These are phyloP conservation scores for Upupa epops DNA, from an alignment of 2,113 vertebrate species.

Conservation along the genomic window DNA sequence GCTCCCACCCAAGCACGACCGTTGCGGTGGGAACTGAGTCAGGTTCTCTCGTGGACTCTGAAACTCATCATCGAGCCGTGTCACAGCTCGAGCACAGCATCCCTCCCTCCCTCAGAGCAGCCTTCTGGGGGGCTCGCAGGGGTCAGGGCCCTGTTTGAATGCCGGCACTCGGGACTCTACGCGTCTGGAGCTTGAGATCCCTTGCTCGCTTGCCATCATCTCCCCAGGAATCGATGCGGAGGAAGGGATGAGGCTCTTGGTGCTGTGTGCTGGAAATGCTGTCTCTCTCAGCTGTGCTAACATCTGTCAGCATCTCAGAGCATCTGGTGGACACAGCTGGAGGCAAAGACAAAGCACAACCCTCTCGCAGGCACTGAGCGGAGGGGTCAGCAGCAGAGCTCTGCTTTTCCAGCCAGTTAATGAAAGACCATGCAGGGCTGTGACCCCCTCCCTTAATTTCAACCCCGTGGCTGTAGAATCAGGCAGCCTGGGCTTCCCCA, in stretches of 20 bases:
- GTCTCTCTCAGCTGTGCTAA: neutral
- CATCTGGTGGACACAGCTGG: neutral
- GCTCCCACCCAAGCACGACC: neutral
- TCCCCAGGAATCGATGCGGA: neutral
- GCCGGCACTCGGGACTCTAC: neutral
- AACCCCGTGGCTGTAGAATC: neutral
- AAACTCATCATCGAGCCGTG: constrained; percentile 43
- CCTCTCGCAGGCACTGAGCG: neutral
- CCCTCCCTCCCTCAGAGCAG: neutral
- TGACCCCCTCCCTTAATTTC: neutral
- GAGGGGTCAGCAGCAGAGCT: neutral
- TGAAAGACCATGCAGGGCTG: constrained; percentile 23
- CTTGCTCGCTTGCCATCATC: neutral
- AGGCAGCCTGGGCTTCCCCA: neutral
- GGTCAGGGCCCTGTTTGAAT: neutral
- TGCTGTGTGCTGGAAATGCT: neutral
- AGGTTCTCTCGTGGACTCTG: constrained; percentile 21
- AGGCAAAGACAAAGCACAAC: neutral
- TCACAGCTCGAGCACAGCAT: neutral
- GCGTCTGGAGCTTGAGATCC: neutral
- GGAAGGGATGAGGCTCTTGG: neutral
- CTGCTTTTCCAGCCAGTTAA: constrained; percentile 14
- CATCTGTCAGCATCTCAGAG: neutral
- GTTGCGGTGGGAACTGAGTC: constrained; percentile 55
- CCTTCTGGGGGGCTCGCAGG: neutral